phyloP scores from a whole-genome alignment of 1,140 invertebrate genomes.

The Cherax destructor region DNA sequence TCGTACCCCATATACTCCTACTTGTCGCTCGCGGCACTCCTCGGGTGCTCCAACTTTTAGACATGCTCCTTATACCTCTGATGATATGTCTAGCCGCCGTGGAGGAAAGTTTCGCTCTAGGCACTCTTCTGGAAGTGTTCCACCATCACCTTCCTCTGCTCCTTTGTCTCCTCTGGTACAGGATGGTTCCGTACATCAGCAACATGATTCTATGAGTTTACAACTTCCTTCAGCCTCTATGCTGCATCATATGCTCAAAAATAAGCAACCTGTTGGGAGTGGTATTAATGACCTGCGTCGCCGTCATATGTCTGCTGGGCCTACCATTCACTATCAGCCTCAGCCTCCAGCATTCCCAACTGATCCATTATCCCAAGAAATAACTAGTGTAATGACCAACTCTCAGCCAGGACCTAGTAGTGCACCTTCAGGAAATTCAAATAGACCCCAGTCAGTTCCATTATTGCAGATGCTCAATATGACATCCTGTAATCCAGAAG shows the following conservation, averaged over 20 bases:
- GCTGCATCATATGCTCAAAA: constrained; percentile 65
- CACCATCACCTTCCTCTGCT: constrained; percentile 73
- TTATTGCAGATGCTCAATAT: constrained; percentile 79
- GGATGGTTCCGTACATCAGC: constrained; percentile 36
- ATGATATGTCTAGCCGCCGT: constrained; percentile 65
- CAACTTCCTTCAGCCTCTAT: constrained; percentile 40
- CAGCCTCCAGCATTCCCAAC: constrained; percentile 49
- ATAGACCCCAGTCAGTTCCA: constrained; percentile 85
- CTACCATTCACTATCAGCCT: constrained; percentile 71
- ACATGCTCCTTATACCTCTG: constrained; percentile 72
- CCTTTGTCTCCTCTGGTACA: constrained; percentile 73
- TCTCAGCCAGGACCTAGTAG: constrained; percentile 50
- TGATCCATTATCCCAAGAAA: constrained; percentile 74
- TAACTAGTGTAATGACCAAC: constrained; percentile 78
- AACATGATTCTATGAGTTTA: constrained; percentile 43
- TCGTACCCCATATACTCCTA: constrained; percentile 66
- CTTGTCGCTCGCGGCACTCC: constrained; percentile 73
- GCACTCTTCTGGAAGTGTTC: constrained; percentile 73
- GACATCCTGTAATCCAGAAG: constrained; percentile 40
- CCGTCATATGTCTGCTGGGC: constrained; percentile 73
- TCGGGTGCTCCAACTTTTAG: constrained; percentile 72
- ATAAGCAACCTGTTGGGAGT: constrained; percentile 24
- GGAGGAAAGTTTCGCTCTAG: constrained; percentile 60
- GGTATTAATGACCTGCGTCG: constrained; percentile 69
- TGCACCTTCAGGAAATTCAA: constrained; percentile 72